Evolutionary conservation across 2,888 invertebrate species (phyloP), one percentile per base, ranked within the genome.

Genomic region (Melieria picta): DNA sequence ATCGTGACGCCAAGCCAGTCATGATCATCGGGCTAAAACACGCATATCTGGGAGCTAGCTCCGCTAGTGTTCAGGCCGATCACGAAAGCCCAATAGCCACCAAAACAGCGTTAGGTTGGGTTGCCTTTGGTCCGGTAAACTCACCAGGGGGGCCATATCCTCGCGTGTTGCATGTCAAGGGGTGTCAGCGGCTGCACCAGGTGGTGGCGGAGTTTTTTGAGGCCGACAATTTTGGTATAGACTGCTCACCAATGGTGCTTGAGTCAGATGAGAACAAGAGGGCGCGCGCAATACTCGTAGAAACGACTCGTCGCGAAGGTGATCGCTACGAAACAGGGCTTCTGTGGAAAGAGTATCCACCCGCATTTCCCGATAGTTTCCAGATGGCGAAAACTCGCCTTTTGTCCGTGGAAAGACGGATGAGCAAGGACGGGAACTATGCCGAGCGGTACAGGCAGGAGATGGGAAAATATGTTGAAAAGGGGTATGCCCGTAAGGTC

Each of bases 41-140:
- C n/a, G 61, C 61, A 0, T 61, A 61, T 46, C 11, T 61, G n/a
- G 61, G 61, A 13, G 45, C 61, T 10, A 62, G 13, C 47, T 16
- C 45, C 45, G 48, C n/a, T 13, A 63, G 16, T 30, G 63, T 63
- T 7, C 16, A 63, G 42, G 48, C 48, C 7, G 63, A 48, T 13
- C 7, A 16, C 47, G 9, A 5, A 11, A 63, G 48, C 5, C 63
- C 48, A 10, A 30, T 63, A 10, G 42, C 63, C 6, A 47, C 45
- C 9, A 30, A 63, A 0, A 76, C 72, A 10, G 66, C 68, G 45
- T 47, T 74, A 0, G 71, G 73, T 10, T 74, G 74, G 71, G 57
- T 75, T 4, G 74, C 72, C 0, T 72, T 50, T 56, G 71, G 72
- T 11, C 74, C 74, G 1, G 58, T 47, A 11, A 63, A 63, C 16